Evolutionary conservation across 1,140 invertebrate genomes (phyloP), one percentile per base, ranked within the genome.

Genomic region (Papilio polyxenes): DNA sequence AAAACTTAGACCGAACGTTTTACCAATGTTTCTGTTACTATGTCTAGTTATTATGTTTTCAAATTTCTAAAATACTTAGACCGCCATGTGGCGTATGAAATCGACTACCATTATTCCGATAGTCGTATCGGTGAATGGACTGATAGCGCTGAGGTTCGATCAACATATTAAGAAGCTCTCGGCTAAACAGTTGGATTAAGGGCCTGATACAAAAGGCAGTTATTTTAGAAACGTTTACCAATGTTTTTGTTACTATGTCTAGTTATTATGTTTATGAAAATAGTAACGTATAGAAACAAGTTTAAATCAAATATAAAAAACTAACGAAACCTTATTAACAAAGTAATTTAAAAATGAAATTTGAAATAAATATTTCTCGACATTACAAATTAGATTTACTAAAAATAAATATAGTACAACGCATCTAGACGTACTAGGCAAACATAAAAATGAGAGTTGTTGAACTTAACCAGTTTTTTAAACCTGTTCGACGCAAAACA

Each of bases 391-490:
- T 4, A 3, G 49, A 7, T 11, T 56, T 56, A n/a, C 5, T 59
- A n/a, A 17, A n/a, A n/a, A 59, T n/a, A 56, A 44, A 56, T 8
- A 1, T 62, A 62, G 20, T 65, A 8, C 11, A 31, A 31, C 10
- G 17, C 23, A 31, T 3, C 20, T 72, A 72, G 23, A 37, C 31
- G 11, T 72, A 37, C 31, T 37, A 37, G 65, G 65, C 65, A 72
- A 37, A 72, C 65, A 72, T 72, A 40, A 72, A 31, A 72, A 37
- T 15, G 31, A 72, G 31, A 72, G 31, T 72, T 37, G 3, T 40
- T 15, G 13, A 72, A 31, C 11, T 37, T 15, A 37, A 37, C 65
- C 31, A 37, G 65, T 83, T 81, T 83, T 83, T 65, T 7, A 72
- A 72, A 72, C 65, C 23, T 11, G 65, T 72, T 40, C 13, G 65